phyloP scores from a whole-genome alignment of 2,113 vertebrate genomes.

The Pedionomus torquatus region DNA sequence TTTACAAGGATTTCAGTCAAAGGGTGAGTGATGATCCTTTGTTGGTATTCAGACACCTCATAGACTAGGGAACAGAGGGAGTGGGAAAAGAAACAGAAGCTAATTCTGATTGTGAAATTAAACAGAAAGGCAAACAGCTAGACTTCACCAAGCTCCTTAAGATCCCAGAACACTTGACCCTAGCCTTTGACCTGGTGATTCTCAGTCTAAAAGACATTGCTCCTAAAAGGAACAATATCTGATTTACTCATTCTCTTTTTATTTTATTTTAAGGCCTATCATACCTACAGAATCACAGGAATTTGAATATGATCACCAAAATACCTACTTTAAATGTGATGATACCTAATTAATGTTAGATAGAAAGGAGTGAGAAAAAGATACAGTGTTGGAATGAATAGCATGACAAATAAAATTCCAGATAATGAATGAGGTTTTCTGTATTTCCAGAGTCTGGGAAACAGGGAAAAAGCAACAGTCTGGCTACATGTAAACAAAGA shows the following conservation, averaged over 20 bases:
- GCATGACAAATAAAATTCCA: neutral
- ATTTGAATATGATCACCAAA: neutral
- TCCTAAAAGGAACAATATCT: neutral
- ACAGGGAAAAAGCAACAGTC: neutral
- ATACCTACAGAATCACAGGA: neutral
- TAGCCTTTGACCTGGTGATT: slow-evolving; percentile 19
- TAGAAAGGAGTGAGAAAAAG: neutral
- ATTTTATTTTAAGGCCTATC: neutral
- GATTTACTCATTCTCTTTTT: neutral
- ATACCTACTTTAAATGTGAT: neutral
- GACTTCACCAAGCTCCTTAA: neutral
- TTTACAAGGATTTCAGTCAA: neutral
- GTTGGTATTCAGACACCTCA: neutral
- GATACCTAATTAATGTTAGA: neutral
- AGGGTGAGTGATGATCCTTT: neutral
- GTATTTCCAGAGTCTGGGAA: slow-evolving; percentile 13
- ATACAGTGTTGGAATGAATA: neutral
- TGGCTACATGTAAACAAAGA: neutral
- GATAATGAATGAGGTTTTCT: neutral
- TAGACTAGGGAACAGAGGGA: neutral
- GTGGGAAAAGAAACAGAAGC: neutral
- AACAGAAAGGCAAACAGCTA: neutral
- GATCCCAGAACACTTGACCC: neutral
- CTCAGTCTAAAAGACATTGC: neutral
- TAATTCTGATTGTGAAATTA: neutral